Conservation (phyloP, 2,113 vertebrate species). For the Lepus europaeus region DNA sequence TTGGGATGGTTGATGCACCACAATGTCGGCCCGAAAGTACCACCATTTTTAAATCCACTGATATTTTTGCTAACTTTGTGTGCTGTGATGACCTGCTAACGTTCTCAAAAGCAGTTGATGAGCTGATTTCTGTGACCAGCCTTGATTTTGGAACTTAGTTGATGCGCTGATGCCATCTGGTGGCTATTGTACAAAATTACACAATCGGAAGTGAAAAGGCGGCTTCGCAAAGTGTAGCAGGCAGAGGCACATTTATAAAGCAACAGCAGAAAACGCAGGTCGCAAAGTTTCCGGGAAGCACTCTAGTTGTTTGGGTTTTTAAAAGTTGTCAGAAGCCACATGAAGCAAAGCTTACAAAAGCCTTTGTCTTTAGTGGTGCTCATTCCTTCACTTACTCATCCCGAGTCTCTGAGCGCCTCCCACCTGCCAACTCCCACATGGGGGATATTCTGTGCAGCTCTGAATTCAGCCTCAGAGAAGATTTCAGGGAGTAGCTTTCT, state of each 20-base stretch:
- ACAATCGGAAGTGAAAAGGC: background rate
- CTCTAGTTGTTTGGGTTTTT: background rate
- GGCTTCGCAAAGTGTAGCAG: background rate
- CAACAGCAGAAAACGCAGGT: background rate
- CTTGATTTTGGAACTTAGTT: background rate
- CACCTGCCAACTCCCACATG: background rate
- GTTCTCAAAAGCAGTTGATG: background rate
- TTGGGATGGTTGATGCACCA: too few species aligned
- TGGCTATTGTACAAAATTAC: background rate
- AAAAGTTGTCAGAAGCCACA: background rate
- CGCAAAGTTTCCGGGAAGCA: background rate
- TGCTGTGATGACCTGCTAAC: background rate
- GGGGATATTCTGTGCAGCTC: background rate
- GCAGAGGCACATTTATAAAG: background rate
- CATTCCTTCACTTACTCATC: background rate
- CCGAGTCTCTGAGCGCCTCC: background rate
- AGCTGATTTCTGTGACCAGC: background rate
- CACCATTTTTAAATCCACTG: background rate
- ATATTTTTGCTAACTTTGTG: too few species aligned
- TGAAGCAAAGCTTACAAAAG: background rate
- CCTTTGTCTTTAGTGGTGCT: background rate
- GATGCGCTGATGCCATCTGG: slow-evolving; percentile 16
- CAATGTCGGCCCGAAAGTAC: background rate
- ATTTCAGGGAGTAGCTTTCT: too few species aligned
- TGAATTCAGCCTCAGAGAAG: background rate